Conservation (phyloP, 2,797 vertebrate genomes). For the Anableps anableps region DNA sequence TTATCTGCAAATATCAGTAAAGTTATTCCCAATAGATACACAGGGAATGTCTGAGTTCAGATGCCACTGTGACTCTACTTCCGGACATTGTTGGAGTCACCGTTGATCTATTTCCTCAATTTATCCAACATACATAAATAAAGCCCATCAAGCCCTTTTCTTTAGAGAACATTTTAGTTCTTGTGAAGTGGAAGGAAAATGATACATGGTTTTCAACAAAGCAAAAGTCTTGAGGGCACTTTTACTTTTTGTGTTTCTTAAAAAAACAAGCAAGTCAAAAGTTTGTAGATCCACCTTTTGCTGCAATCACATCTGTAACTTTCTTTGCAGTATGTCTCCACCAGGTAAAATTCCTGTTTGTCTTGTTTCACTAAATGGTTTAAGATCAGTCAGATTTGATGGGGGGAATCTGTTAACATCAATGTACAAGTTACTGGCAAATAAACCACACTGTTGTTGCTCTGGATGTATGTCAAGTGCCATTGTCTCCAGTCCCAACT, state of each 20-base stretch:
- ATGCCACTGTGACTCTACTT: slow-evolving; percentile 53
- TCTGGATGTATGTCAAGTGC: neutral
- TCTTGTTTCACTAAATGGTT: neutral
- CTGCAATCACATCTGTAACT: neutral
- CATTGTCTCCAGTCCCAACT: too few species aligned
- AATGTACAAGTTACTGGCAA: neutral
- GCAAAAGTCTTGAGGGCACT: neutral
- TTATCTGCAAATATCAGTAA: slow-evolving; percentile 3
- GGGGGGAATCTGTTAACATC: neutral
- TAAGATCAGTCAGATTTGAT: neutral
- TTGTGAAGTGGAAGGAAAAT: neutral
- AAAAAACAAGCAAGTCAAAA: neutral
- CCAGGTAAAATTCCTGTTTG: neutral
- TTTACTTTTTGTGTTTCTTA: neutral
- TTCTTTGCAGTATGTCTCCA: neutral
- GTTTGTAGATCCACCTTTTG: neutral
- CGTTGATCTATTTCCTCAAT: slow-evolving; percentile 70
- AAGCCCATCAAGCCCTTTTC: slow-evolving; percentile 3
- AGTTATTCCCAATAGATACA: slow-evolving; percentile 30
- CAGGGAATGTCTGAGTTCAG: slow-evolving; percentile 44
- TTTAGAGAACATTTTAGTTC: neutral
- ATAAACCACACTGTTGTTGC: neutral
- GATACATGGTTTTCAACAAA: neutral
- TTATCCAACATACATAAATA: neutral
- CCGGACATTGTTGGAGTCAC: slow-evolving; percentile 71